Evolutionary conservation across 2,113 vertebrate species (phyloP).

Genomic region (Cercopithecus mona): DNA sequence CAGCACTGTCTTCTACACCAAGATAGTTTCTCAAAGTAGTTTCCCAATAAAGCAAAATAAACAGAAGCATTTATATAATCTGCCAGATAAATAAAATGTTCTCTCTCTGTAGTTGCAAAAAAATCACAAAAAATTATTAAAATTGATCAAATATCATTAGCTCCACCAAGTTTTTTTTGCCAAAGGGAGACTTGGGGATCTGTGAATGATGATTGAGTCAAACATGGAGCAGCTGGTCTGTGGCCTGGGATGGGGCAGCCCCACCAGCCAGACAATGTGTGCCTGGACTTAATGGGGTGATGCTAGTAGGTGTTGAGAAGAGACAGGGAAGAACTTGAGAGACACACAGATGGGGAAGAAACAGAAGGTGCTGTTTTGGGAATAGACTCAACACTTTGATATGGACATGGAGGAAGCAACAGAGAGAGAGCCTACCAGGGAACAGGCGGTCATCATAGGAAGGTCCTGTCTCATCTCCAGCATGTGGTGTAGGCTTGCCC

Average conservation of each 20-base stretch:
- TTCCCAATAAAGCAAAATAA: neutral
- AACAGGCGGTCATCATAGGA: accelerated
- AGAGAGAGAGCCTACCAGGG: no score
- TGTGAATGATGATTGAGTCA: no score
- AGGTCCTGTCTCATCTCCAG: neutral
- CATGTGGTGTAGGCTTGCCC: accelerated
- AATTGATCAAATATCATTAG: no score
- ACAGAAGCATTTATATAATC: neutral
- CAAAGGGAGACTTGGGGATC: accelerated
- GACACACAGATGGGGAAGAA: accelerated
- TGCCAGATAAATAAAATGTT: neutral
- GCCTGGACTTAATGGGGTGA: no score
- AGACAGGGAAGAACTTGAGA: neutral
- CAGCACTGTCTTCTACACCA: neutral
- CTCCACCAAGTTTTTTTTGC: neutral
- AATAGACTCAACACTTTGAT: no score
- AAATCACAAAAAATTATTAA: neutral
- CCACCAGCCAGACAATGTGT: neutral
- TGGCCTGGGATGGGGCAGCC: neutral
- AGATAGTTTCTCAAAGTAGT: neutral
- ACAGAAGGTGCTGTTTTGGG: neutral
- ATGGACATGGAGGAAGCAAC: no score
- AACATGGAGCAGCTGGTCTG: accelerated
- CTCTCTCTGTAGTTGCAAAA: neutral
- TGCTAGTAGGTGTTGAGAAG: neutral